Evolutionary conservation across 2,888 invertebrate genomes (phyloP).

Genomic region (Cinara cedri): DNA sequence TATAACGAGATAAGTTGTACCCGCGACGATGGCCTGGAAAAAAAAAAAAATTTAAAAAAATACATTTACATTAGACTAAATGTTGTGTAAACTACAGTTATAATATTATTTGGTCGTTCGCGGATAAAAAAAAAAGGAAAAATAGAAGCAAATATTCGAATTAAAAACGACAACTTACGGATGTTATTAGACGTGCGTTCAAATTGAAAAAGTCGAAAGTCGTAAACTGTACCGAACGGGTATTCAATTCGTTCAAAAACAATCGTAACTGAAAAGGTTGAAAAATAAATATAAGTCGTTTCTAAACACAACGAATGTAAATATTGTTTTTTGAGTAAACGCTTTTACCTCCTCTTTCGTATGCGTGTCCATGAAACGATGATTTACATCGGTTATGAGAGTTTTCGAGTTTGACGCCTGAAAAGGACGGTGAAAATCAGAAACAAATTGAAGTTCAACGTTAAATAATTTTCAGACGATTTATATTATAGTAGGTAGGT

Average conservation of each 20-base stretch:
- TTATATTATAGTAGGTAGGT: too few species aligned
- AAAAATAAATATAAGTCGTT: neutral
- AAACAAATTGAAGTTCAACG: too few species aligned
- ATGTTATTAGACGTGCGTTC: conserved; percentile 61
- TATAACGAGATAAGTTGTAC: conserved; percentile 32
- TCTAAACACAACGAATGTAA: too few species aligned
- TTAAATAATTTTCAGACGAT: neutral
- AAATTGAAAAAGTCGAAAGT: conserved; percentile 61
- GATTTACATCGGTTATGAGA: conserved; percentile 58
- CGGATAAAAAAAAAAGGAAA: too few species aligned
- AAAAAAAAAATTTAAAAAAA: neutral
- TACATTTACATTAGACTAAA: neutral
- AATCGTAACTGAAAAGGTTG: conserved; percentile 60
- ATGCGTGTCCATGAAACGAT: conserved; percentile 53
- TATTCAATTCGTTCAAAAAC: conserved; percentile 61
- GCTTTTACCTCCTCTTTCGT: conserved; percentile 59
- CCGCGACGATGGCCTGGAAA: conserved; percentile 38
- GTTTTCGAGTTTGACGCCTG: conserved; percentile 58
- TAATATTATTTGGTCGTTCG: too few species aligned
- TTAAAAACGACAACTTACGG: conserved; percentile 60
- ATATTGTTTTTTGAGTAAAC: too few species aligned
- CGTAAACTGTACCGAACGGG: conserved; percentile 61
- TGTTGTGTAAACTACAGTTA: too few species aligned
- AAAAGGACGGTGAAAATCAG: conserved; percentile 10
- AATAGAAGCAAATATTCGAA: too few species aligned